Evolutionary conservation across 1,140 invertebrate species (phyloP).

Genomic region (Papilio machaon): DNA sequence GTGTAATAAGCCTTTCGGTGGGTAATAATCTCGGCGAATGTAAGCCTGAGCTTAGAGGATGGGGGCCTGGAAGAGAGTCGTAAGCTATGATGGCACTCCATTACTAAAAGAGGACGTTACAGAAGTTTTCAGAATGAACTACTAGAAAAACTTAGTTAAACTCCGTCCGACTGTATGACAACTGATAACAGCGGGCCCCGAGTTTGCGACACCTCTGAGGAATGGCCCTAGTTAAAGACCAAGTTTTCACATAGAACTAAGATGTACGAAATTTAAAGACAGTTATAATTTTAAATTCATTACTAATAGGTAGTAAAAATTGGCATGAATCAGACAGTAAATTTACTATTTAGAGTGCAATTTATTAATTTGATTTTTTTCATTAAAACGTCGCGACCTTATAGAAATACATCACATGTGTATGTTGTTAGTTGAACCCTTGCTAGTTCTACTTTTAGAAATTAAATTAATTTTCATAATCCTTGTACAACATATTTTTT

Average conservation of each 20-base stretch:
- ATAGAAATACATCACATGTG: no score
- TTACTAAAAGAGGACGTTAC: constrained; percentile 46
- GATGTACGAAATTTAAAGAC: constrained; percentile 29
- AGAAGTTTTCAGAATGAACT: constrained; percentile 51
- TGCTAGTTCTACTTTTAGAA: no score
- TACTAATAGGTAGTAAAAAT: neutral
- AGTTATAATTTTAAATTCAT: neutral
- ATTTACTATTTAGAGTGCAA: no score
- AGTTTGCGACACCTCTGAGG: constrained; percentile 58
- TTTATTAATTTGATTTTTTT: no score
- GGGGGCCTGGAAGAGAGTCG: neutral
- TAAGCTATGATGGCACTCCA: constrained; percentile 44
- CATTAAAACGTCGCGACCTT: no score
- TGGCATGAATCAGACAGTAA: neutral
- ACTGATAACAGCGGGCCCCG: constrained; percentile 58
- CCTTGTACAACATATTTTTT: neutral
- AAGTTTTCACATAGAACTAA: constrained; percentile 34
- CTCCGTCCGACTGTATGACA: constrained; percentile 65
- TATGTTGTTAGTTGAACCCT: no score
- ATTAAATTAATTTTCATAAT: neutral
- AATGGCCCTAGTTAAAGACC: constrained; percentile 38
- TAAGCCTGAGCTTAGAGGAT: neutral
- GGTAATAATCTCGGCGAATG: constrained; percentile 31
- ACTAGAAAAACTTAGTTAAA: constrained; percentile 63
- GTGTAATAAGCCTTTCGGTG: neutral